These are phyloP conservation scores for Herminia tarsipennalis DNA, from an alignment of 2,888 invertebrate genomes.

Conservation along the genomic window DNA sequence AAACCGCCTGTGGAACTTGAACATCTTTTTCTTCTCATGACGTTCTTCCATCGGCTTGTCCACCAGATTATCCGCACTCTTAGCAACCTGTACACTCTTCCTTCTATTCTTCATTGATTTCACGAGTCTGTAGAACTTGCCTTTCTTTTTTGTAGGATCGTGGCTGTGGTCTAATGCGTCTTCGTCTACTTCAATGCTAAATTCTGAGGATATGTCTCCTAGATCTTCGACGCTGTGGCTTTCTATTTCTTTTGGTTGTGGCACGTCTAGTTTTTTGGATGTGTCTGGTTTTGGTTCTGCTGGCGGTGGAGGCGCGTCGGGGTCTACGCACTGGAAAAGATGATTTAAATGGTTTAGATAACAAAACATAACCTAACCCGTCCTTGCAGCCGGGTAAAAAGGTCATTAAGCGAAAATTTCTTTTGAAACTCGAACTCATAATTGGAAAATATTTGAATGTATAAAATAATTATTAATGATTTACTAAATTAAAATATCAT, in stretches of 20 bases:
- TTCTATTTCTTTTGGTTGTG: conserved; percentile 63
- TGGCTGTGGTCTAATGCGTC: conserved; percentile 62
- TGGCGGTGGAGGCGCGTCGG: conserved; percentile 70
- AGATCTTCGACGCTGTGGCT: conserved; percentile 79
- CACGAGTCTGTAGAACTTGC: conserved; percentile 78
- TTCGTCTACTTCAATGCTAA: conserved; percentile 79
- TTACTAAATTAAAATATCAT: no score
- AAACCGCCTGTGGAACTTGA: conserved; percentile 79
- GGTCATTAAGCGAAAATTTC: no score
- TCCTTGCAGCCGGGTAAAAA: no score
- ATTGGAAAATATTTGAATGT: no score
- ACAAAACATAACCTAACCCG: no score
- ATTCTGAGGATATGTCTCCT: conserved; percentile 80
- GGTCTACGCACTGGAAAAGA: conserved; percentile 71
- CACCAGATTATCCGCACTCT: conserved; percentile 74
- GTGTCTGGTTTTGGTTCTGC: conserved; percentile 71
- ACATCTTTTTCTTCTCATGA: conserved; percentile 74
- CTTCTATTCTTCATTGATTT: conserved; percentile 81
- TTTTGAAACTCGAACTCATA: no score
- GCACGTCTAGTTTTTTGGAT: conserved; percentile 71
- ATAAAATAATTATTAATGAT: no score
- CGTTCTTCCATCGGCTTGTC: conserved; percentile 70
- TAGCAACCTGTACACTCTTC: conserved; percentile 81
- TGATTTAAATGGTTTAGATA: neutral
- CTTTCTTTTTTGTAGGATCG: conserved; percentile 73